A percentile compares a stretch with the other conserved stretches of the same genome.
phyloP scores from a whole-genome alignment of 2,888 invertebrate genomes.

The Drosophila percnosoma region DNA sequence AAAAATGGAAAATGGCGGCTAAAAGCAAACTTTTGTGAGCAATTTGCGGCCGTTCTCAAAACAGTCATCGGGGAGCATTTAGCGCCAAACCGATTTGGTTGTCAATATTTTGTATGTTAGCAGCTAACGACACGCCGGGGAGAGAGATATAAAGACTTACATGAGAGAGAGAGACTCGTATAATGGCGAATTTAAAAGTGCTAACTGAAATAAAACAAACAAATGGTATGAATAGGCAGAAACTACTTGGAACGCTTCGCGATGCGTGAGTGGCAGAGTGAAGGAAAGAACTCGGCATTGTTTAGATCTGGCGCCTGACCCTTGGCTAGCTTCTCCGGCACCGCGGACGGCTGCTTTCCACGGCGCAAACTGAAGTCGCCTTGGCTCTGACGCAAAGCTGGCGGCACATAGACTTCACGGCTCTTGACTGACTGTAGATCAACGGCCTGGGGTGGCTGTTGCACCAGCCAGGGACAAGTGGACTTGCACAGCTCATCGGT shows the following conservation, averaged over 20 bases:
- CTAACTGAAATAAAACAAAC: slow-evolving; percentile 26
- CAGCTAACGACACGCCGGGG: slow-evolving; percentile 60
- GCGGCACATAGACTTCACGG: slow-evolving; percentile 57
- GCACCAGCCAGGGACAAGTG: slow-evolving; percentile 56
- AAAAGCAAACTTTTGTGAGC: not conserved
- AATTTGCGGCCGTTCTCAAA: slow-evolving; percentile 27
- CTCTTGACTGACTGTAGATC: slow-evolving; percentile 8
- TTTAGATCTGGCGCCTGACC: slow-evolving; percentile 64
- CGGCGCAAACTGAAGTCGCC: slow-evolving; percentile 36
- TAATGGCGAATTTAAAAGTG: slow-evolving; percentile 43
- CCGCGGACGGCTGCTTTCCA: slow-evolving; percentile 20
- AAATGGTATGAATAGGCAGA: slow-evolving; percentile 23
- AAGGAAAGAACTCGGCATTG: slow-evolving; percentile 62
- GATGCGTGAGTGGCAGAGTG: slow-evolving; percentile 33
- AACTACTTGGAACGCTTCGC: slow-evolving; percentile 60
- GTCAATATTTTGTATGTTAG: slow-evolving; percentile 64
- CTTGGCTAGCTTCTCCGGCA: slow-evolving; percentile 37
- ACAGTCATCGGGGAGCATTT: slow-evolving; percentile 57
- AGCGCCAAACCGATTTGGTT: slow-evolving; percentile 55
- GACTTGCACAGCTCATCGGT: slow-evolving; percentile 14
- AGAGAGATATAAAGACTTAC: not conserved
- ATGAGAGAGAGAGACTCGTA: slow-evolving; percentile 8
- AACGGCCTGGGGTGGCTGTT: slow-evolving; percentile 5
- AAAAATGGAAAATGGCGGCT: slow-evolving; percentile 3
- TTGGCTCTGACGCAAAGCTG: slow-evolving; percentile 64